Base-by-base conservation (phyloP, 2,888 invertebrate species). In the Polyommatus icarus region DNA sequence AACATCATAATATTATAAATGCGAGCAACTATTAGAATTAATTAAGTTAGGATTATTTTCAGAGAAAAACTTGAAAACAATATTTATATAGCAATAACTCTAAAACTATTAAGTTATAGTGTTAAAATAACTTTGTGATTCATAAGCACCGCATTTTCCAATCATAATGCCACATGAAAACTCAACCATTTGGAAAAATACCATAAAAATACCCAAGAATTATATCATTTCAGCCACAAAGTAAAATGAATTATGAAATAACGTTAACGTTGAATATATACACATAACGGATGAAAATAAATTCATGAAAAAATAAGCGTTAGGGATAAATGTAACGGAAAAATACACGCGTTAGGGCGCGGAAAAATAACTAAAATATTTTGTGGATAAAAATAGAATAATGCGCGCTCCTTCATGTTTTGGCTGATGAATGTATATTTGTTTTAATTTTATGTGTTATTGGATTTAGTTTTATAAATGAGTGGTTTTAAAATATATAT, bases 271-370 rank as follows among this genome's bases (percentile, higher is more conserved):
- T 54, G 50, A 50, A 50, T 50, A 50, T 50, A 50, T 50, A 2
- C 1, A 50, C 20, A 20, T 59, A 59, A 20, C n/a, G 8, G 20
- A 20, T 20, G 20, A 59, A 59, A 61, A 20, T 20, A 24, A 61
- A 61, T 20, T 20, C 59, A 61, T 61, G 24, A 24, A 61, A 61
- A 61, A 61, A 61, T 61, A 61, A 24, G 12, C 61, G 61, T 24
- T 61, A 59, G 20, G 4, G 4, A 61, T 61, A 61, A 61, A 61
- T 61, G 24, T 61, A 61, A 61, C 61, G 61, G 61, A 61, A 24
- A 61, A 61, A 59, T n/a, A 24, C 4, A 4, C 61, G 61, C 24
- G 61, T 61, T 61, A 61, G 61, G 61, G 61, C 24, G 61, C 20
- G 61, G 20, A 24, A 46, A 20, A 59, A 59, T 61, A 61, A 24